Base-by-base conservation (phyloP, 2,888 invertebrate genomes). In the Dione vanillae region DNA sequence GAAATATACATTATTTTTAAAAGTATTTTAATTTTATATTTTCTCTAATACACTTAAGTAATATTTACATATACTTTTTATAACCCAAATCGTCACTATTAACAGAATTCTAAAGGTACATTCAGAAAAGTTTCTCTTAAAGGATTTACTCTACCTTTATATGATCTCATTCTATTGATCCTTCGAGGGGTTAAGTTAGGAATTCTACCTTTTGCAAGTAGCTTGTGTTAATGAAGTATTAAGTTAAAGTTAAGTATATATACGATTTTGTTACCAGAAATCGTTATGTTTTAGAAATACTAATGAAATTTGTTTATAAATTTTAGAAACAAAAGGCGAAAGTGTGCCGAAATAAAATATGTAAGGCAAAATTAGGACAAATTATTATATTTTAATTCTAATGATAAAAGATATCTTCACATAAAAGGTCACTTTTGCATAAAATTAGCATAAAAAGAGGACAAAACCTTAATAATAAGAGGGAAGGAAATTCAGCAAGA, bases 401-500 rank as follows among this genome's bases (percentile, higher is more conserved):
- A 47, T 45, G 61, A 20, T 35, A 37, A 45, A 61, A 61, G n/a
- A 45, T 61, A 61, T 61, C 35, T 51, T 40, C 51, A 64, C n/a
- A 51, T 51, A 64, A 64, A 64, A 51, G 64, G 64, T 64, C 19
- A 51, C 0, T 64, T 70, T 73, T 67, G 58, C 67, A 70, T 73
- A 67, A 65, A 70, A 70, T 70, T 70, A 73, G 59, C 70, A 70
- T 62, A 70, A 68, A 74, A 70, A 65, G 65, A 68, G 54, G 65
- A 64, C 69, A 69, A 73, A 73, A 69, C 72, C 65, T 69, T 74
- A 73, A 74, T 74, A 73, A 73, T 70, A 70, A 73, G 70, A 75
- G 59, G 74, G 72, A 76, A 73, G 75, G 71, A 75, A 72, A 70
- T 70, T 73, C 75, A 74, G 75, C 73, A 68, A 68, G 72, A 75